These are phyloP conservation scores for Escarpia spicata DNA, from an alignment of 2,888 invertebrate species.

Conservation along the genomic window DNA sequence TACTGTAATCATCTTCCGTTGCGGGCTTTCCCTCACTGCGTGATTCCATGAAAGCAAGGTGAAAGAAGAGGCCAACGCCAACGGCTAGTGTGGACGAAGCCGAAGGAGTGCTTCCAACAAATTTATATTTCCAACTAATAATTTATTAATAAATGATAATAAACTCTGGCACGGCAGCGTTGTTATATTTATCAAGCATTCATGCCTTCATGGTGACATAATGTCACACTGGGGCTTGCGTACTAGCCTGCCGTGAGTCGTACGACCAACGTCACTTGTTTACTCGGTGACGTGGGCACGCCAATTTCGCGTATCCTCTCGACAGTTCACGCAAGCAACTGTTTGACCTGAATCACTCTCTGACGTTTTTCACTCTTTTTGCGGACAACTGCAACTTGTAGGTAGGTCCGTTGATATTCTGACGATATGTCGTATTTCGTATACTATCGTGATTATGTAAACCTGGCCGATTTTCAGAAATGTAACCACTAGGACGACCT, in stretches of 20 bases:
- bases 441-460: neutral
- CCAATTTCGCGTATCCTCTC: neutral
- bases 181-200: neutral
- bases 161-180: neutral
- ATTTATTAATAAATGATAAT: neutral
- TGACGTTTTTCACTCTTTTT: neutral
- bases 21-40: too few species aligned
- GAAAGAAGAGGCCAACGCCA: neutral
- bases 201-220: neutral
- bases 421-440: neutral
- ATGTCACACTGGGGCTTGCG: neutral
- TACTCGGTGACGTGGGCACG: conserved; percentile 3
- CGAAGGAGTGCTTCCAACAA: neutral
- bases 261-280: neutral
- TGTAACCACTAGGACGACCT: neutral
- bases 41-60: too few species aligned
- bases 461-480: neutral
- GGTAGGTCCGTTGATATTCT: neutral
- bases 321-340: neutral
- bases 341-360: conserved; percentile 2
- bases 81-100: neutral
- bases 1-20: too few species aligned
- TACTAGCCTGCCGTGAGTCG: neutral
- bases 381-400: neutral
- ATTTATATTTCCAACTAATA: neutral